Evolutionary conservation across 2,888 invertebrate species (phyloP).

Genomic region (Choristoneura rosaceana): DNA sequence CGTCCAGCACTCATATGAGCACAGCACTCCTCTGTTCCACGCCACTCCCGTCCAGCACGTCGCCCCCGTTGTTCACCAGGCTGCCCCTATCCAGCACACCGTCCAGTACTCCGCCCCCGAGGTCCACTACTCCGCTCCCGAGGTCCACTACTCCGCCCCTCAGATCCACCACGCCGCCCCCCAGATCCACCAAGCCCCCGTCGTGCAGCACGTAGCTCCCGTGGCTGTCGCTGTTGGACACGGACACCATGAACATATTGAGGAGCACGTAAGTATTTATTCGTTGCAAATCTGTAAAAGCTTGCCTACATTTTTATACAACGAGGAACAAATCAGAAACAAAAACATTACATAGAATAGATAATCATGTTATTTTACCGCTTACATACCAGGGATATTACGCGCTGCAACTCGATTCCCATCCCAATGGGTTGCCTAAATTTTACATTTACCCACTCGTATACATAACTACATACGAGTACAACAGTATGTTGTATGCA

Average conservation of each 20-base stretch:
- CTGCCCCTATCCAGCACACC: conserved; percentile 40
- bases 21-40: too few relatives aligned
- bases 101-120: conserved; percentile 43
- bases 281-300: background rate
- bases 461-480: background rate
- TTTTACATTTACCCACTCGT: too few relatives aligned
- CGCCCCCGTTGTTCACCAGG: conserved; percentile 27
- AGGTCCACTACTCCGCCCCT: conserved; percentile 33
- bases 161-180: conserved; percentile 44
- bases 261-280: conserved; percentile 60
- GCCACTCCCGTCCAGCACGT: conserved; percentile 19
- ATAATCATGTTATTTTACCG: too few relatives aligned
- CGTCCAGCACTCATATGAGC: background rate
- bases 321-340: too few relatives aligned
- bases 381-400: too few relatives aligned
- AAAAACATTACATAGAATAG: too few relatives aligned
- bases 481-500: too few relatives aligned
- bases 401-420: too few relatives aligned
- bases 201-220: conserved; percentile 58
- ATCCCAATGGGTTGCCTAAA: too few relatives aligned
- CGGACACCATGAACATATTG: conserved; percentile 57
- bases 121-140: conserved; percentile 33
- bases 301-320: background rate
- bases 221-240: conserved; percentile 58
- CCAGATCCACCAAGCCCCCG: conserved; percentile 44